Conservation (phyloP, 2,797 vertebrate species). For the Benthosema pterotum region DNA sequence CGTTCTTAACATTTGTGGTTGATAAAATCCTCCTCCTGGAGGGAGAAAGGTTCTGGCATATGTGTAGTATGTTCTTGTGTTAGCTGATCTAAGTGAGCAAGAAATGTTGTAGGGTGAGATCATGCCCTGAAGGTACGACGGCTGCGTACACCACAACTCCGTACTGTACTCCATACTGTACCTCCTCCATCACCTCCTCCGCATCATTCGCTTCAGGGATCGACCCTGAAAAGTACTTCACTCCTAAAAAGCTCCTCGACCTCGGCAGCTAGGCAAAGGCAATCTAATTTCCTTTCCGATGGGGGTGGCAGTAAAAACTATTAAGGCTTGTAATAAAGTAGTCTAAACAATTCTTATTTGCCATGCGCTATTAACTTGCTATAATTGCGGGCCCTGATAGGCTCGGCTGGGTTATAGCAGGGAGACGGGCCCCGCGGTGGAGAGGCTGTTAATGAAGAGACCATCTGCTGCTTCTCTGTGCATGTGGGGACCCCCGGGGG, state of each 20-base stretch:
- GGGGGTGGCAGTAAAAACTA: slow-evolving; percentile 72
- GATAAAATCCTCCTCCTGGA: no score
- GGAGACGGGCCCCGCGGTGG: slow-evolving; percentile 32
- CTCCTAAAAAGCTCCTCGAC: slow-evolving; percentile 65
- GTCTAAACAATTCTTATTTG: slow-evolving; percentile 79
- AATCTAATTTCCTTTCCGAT: slow-evolving; percentile 72
- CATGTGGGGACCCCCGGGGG: not conserved
- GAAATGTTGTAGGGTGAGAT: no score
- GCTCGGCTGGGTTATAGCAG: slow-evolving; percentile 60
- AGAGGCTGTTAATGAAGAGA: slow-evolving; percentile 74
- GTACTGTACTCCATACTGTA: no score
- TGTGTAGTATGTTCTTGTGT: no score
- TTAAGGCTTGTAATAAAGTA: slow-evolving; percentile 78
- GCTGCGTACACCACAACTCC: no score
- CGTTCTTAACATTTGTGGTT: no score
- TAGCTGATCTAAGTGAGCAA: no score
- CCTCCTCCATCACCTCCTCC: no score
- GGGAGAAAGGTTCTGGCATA: no score
- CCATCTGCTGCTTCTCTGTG: slow-evolving; percentile 63
- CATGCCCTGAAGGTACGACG: no score
- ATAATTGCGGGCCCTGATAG: slow-evolving; percentile 72
- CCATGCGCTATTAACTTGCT: slow-evolving; percentile 75
- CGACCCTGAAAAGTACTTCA: slow-evolving; percentile 55
- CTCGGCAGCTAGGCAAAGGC: slow-evolving; percentile 69
- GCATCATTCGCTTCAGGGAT: slow-evolving; percentile 20